Evolutionary conservation across 2,797 vertebrate species (phyloP).

Genomic region (Crocodylus rhombifer): DNA sequence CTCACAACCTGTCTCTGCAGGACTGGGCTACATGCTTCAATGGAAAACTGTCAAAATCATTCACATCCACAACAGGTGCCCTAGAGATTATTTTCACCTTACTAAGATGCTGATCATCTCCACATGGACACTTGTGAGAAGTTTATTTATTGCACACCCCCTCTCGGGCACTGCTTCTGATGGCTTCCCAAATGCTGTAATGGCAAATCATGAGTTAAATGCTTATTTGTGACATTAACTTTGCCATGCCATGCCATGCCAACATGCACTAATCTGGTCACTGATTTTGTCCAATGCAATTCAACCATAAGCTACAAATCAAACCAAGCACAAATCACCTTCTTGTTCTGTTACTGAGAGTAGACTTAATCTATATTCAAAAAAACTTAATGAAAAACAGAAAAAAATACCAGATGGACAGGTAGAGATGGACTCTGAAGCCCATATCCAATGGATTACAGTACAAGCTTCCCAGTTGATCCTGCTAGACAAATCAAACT

Average conservation of each 20-base stretch:
- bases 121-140: not conserved
- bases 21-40: not conserved
- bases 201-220: not conserved
- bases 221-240: not conserved
- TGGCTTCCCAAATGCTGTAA: not conserved
- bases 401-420: not conserved
- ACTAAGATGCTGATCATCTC: not conserved
- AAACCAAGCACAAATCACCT: not conserved
- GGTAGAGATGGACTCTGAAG: not conserved
- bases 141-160: not conserved
- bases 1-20: slow-evolving; percentile 14
- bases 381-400: not conserved
- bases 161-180: not conserved
- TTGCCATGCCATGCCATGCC: not conserved
- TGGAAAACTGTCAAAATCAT: not conserved
- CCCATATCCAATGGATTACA: not conserved
- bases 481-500: not conserved
- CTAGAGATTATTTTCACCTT: not conserved
- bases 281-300: not conserved
- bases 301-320: not conserved
- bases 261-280: not conserved
- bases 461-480: not conserved
- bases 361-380: not conserved
- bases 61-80: not conserved
- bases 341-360: not conserved